Evolutionary conservation across 1,140 invertebrate genomes (phyloP), one percentile per base, ranked within the genome.

Genomic region (Apis laboriosa): DNA sequence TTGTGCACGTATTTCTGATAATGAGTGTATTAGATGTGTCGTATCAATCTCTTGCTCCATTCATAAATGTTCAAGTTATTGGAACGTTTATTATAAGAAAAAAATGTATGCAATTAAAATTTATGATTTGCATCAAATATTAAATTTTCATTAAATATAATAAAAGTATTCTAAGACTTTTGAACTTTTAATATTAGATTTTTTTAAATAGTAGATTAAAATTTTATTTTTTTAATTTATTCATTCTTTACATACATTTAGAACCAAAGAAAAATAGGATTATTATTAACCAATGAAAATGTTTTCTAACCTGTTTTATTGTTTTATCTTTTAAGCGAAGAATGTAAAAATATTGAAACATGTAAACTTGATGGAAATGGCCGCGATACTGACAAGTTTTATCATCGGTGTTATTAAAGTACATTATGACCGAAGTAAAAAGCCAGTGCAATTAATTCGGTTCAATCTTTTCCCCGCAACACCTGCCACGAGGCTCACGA

Each of bases 401-500:
- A 80, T 66, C 79, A 19, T 2, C 53, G 7, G 49, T n/a, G 34
- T 74, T 80, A 66, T 61, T 63, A 61, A 21, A 5, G n/a, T 34
- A 55, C 61, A 79, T 80, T 58, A 74, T 80, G 34, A 21, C 5
- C n/a, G 43, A 28, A 17, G 55, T 15, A 56, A 77, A 82, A 68
- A 68, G 76, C 24, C 61, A 8, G 73, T 55, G 80, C 74, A 70
- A 77, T 82, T 82, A 82, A 82, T 77, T 77, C 73, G 56, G 76
- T 51, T 79, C 77, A 68, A 72, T 79, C 53, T 66, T 66, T 71
- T 9, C 73, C 8, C n/a, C 12, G 60, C 58, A 83, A 83, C 77
- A 83, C 60, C 76, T 79, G 81, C 81, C 76, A 79, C 55, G 56
- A 60, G 49, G 9, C 60, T 60, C 75, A 78, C 67, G 81, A 9